Conservation (phyloP, 2,113 vertebrate genomes). For the Cricetomys ansorgei region DNA sequence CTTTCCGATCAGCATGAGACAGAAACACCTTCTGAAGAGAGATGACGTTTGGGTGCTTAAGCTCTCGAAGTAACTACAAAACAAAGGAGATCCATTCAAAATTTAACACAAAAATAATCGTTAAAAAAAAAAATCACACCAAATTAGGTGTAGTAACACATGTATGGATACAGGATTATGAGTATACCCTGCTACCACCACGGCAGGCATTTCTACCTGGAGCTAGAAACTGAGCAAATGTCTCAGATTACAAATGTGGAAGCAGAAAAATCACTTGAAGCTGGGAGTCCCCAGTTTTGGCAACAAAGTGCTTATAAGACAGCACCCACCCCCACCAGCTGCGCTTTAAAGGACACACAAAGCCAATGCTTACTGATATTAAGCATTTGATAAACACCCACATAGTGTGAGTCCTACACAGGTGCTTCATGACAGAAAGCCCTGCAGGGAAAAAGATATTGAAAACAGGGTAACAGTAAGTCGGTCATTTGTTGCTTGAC, state of each 20-base stretch:
- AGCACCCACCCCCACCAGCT: not conserved
- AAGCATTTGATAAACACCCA: not conserved
- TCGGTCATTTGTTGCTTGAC: not conserved
- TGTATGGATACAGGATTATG: not conserved
- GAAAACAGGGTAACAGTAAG: constrained; percentile 20
- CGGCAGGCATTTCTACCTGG: not conserved
- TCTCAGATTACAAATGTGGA: not conserved
- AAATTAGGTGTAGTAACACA: not conserved
- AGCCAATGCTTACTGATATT: not conserved
- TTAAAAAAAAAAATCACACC: constrained; percentile 22
- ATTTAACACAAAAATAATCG: constrained; percentile 35
- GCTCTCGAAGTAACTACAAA: constrained; percentile 96
- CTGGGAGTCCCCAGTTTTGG: not conserved
- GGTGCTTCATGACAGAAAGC: constrained; percentile 16
- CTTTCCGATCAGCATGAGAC: constrained; percentile 99
- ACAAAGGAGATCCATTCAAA: constrained; percentile 79
- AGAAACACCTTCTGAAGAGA: constrained; percentile 99
- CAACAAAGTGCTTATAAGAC: not conserved
- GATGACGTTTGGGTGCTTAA: constrained; percentile 99
- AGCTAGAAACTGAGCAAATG: not conserved
- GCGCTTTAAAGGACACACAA: constrained; percentile 30
- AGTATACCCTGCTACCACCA: not conserved
- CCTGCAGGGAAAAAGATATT: not conserved
- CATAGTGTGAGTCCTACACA: not conserved
- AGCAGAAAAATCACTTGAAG: not conserved